Percentiles rank a stretch among this genome's conserved stretches.
Conservation (phyloP, 1,140 invertebrate genomes). For the Cryptotermes secundus region DNA sequence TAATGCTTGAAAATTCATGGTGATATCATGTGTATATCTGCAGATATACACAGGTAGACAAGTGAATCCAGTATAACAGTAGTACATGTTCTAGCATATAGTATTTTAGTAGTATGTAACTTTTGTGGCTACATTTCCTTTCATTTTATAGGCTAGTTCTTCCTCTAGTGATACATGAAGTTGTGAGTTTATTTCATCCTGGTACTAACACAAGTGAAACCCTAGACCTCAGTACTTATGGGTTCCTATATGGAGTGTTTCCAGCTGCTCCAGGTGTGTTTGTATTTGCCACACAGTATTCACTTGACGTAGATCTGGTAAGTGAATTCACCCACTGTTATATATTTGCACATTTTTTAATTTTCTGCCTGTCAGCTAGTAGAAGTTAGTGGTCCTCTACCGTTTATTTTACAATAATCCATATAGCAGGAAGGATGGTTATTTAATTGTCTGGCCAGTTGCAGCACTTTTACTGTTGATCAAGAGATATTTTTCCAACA, state of each 20-base stretch:
- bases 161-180: slow-evolving; percentile 84
- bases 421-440: too few species aligned
- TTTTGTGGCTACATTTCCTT: slow-evolving; percentile 3
- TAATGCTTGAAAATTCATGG: neutral
- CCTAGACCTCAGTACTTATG: slow-evolving; percentile 82
- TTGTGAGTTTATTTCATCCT: slow-evolving; percentile 71
- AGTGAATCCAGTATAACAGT: neutral
- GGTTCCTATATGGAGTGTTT: slow-evolving; percentile 94
- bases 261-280: slow-evolving; percentile 93
- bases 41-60: neutral
- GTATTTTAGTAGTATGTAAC: slow-evolving; percentile 20
- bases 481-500: too few species aligned
- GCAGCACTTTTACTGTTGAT: too few species aligned
- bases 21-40: too few species aligned
- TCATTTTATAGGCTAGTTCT: slow-evolving; percentile 68
- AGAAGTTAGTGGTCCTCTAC: too few species aligned
- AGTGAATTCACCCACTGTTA: slow-evolving; percentile 43
- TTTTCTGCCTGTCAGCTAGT: too few species aligned
- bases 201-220: slow-evolving; percentile 70
- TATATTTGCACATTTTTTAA: neutral
- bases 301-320: slow-evolving; percentile 82
- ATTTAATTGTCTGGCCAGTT: too few species aligned
- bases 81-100: neutral
- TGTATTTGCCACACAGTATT: slow-evolving; percentile 88
- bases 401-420: too few species aligned